A percentile compares a stretch with the other conserved stretches of the same genome.
Conservation (phyloP, 2,888 invertebrate genomes). For the Zhuqinia jingwanae region DNA sequence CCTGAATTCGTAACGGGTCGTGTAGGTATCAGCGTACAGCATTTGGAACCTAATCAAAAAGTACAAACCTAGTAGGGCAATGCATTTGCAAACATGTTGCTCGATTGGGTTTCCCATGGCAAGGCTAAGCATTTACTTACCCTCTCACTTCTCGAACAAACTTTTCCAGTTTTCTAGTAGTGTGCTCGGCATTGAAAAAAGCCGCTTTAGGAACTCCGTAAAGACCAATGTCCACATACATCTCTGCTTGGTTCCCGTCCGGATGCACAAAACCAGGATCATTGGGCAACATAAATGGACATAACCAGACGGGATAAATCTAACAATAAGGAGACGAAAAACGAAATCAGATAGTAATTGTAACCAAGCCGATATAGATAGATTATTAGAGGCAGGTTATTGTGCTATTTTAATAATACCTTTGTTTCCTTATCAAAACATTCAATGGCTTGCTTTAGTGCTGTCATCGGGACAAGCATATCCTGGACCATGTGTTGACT, state of each 20-base stretch:
- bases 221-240: constrained; percentile 91
- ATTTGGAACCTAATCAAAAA: constrained; percentile 86
- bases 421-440: constrained; percentile 86
- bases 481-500: constrained; percentile 88
- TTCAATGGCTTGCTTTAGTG: constrained; percentile 84
- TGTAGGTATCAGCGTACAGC: constrained; percentile 91
- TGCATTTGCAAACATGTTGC: neutral
- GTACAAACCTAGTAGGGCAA: constrained; percentile 10
- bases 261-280: constrained; percentile 88
- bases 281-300: constrained; percentile 88
- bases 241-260: constrained; percentile 81
- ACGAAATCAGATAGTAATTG: too few relatives aligned
- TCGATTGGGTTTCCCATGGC: too few relatives aligned
- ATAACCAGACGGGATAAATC: constrained; percentile 92
- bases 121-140: constrained; percentile 80
- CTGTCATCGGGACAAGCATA: constrained; percentile 85
- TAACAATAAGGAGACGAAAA: too few relatives aligned
- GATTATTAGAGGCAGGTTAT: too few relatives aligned
- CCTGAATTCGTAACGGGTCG: constrained; percentile 88
- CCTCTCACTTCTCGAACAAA: constrained; percentile 87
- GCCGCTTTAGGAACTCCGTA: constrained; percentile 88
- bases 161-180: constrained; percentile 86
- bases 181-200: constrained; percentile 85
- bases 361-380: too few relatives aligned
- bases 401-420: too few relatives aligned